Evolutionary conservation across 2,888 invertebrate genomes (phyloP), one percentile per base, ranked within the genome.

Genomic region (Hermaeophaga mercurialis): DNA sequence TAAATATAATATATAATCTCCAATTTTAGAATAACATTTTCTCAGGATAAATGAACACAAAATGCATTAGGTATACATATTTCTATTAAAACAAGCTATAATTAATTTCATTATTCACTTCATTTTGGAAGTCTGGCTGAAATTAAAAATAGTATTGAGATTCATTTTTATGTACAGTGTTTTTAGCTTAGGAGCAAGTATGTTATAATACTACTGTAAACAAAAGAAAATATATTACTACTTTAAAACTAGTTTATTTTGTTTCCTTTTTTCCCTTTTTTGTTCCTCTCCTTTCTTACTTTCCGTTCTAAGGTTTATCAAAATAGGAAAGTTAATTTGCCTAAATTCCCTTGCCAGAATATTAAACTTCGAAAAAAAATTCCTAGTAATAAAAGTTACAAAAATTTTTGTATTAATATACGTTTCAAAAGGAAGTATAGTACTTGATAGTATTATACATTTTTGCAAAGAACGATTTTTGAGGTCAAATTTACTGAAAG

Each of bases 41-140:
- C 75, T 75, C 74, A 74, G 75, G 75, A 73, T 73, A 67, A 71
- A 71, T 75, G 72, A 73, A 73, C 72, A 74, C 72, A 73, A 72
- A 22, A 71, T 70, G 73, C 73, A 73, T 74, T 73, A 73, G 73
- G 36, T 53, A 59, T 56, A 59, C 44, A 54, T 43, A 44, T 36
- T 53, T 57, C 44, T 57, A 48, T 54, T 31, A 38, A 38, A 33
- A 26, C 9, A 34, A 55, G 17, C 36, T 41, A 39, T 28, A 15
- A 17, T 48, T 31, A 58, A 34, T 58, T 54, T 54, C 41, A 41
- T 14, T 47, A 44, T 28, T 49, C 50, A 50, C 52, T 41, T 49
- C 45, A 45, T 54, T 55, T 24, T 43, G 38, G 54, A 44, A 46
- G 39, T 52, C 39, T 48, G 2, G 15, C 24, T 47, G 50, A 41